phyloP scores from a whole-genome alignment of 2,888 invertebrate species.

The Meteorus cinctellus region DNA sequence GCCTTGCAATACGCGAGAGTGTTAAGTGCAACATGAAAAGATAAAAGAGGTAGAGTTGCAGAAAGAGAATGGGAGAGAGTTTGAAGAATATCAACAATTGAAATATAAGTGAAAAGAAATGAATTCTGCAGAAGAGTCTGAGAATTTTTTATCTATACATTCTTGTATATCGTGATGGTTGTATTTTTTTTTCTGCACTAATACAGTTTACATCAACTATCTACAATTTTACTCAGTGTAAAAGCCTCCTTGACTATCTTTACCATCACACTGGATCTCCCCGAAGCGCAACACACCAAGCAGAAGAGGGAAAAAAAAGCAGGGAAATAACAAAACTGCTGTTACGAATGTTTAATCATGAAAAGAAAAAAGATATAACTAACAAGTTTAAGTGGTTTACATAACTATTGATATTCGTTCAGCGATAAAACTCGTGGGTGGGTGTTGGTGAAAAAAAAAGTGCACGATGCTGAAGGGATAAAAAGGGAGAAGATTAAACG shows the following conservation, averaged over 20 bases:
- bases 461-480: background rate
- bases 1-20: background rate
- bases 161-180: constrained; percentile 22
- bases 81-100: background rate
- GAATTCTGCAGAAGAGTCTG: constrained; percentile 16
- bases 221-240: constrained; percentile 21
- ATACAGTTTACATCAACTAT: constrained; percentile 4
- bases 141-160: background rate
- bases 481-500: constrained; percentile 22
- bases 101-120: background rate
- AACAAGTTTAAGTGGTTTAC: constrained; percentile 34
- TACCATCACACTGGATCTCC: background rate
- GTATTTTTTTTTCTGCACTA: background rate
- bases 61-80: background rate
- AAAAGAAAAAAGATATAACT: background rate
- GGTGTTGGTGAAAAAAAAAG: background rate
- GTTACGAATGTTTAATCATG: constrained; percentile 25
- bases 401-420: constrained; percentile 36
- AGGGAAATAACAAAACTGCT: constrained; percentile 5
- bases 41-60: background rate
- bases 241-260: background rate
- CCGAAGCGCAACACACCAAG: background rate
- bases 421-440: constrained; percentile 30
- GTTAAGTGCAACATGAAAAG: constrained; percentile 9
- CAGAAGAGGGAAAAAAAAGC: background rate